Percentiles rank a stretch among this genome's conserved stretches.
Conservation (phyloP, 2,888 invertebrate genomes). For the Stenoptilia bipunctidactyla region DNA sequence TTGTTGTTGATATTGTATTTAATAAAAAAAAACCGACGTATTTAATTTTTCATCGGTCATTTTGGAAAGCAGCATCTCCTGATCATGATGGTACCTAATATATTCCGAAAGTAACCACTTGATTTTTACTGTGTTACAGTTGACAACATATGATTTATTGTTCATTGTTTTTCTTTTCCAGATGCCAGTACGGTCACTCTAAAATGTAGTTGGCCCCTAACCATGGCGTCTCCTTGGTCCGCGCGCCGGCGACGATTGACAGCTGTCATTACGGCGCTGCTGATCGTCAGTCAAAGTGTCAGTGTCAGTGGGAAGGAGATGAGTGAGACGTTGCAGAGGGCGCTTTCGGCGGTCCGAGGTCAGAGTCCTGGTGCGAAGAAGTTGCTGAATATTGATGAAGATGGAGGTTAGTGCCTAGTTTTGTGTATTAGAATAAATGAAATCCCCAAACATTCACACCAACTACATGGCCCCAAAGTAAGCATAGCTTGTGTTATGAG, state of each 20-base stretch:
- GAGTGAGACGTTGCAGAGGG: constrained; percentile 66
- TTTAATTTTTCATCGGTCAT: no score
- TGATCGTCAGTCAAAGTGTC: constrained; percentile 29
- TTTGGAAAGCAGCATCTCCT: no score
- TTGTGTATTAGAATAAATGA: no score
- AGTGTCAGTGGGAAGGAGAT: constrained; percentile 50
- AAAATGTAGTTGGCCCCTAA: constrained; percentile 2
- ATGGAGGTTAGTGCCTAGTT: constrained; percentile 68
- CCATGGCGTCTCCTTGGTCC: not conserved
- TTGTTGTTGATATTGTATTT: no score
- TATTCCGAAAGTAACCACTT: no score
- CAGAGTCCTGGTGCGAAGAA: constrained; percentile 68
- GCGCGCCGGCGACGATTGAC: not conserved
- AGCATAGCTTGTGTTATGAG: no score
- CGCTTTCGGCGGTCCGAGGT: constrained; percentile 61
- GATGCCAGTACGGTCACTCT: not conserved
- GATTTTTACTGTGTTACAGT: no score
- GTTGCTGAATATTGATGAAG: constrained; percentile 64
- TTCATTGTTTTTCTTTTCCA: constrained; percentile 4
- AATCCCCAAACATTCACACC: no score
- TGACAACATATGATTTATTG: no score
- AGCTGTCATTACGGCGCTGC: not conserved
- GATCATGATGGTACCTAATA: no score
- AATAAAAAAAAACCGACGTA: no score
- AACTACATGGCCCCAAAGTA: no score